Evolutionary conservation across 2,113 vertebrate genomes (phyloP).

Genomic region (Paradisaea rubra): DNA sequence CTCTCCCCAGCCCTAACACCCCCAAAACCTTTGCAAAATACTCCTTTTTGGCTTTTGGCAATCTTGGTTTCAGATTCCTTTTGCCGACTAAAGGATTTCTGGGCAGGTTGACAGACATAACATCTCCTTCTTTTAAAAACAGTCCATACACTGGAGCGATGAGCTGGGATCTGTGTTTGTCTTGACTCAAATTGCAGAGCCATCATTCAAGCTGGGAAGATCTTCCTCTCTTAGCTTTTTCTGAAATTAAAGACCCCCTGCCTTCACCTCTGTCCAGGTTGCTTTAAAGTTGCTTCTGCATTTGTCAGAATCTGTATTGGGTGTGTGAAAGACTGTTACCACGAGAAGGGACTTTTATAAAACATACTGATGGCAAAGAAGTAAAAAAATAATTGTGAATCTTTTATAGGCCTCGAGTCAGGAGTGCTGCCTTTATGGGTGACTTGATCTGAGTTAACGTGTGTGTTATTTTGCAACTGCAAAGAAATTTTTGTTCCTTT

Average conservation of each 20-base stretch:
- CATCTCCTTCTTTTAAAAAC: conserved; percentile 13
- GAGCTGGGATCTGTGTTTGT: neutral
- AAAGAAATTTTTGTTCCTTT: neutral
- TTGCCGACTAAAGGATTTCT: neutral
- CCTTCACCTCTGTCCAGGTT: neutral
- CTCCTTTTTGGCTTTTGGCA: neutral
- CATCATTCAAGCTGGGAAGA: neutral
- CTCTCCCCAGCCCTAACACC: neutral
- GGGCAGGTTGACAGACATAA: conserved; percentile 36
- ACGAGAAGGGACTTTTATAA: neutral
- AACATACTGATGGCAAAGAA: neutral
- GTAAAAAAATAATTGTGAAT: neutral
- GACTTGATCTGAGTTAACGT: neutral
- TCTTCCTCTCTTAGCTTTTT: neutral
- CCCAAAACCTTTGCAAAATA: neutral
- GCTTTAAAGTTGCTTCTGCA: neutral
- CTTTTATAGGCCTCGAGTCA: neutral
- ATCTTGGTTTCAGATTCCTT: neutral
- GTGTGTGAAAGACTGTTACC: neutral
- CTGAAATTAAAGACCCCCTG: neutral
- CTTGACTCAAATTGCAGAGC: conserved; percentile 13
- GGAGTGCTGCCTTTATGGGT: neutral
- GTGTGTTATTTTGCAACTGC: neutral
- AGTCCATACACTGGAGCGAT: neutral
- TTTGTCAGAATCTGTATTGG: neutral